Base-by-base conservation (phyloP, 37 sponge, comb jelly and placozoan genomes). In the Cladorhizidae sp. region DNA sequence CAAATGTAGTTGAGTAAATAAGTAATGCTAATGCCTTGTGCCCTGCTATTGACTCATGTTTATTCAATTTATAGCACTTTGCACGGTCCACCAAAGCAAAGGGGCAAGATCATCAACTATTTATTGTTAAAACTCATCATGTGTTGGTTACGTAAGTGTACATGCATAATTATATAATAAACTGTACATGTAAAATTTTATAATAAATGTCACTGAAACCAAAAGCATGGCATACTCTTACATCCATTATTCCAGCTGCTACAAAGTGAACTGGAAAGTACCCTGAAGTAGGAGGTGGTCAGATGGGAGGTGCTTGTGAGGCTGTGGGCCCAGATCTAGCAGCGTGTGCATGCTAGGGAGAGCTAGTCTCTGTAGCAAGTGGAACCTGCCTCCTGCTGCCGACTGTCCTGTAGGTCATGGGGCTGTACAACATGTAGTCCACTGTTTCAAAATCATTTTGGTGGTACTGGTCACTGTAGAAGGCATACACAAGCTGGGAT, bases 221-320 rank as follows among this genome's bases (percentile, higher is more conserved):
- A n/a, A n/a, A n/a, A n/a, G n/a, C n/a, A n/a, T n/a, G n/a, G n/a
- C n/a, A n/a, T n/a, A n/a, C n/a, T n/a, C n/a, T n/a, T 9, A 45
- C 49, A 28, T 28, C 61, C n/a, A n/a, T n/a, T 59, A 6, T 65
- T 32, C 45, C 45, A 36, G 67, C 21, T 28, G 25, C 26, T 36
- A 43, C 71, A 43, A 71, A 15, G 43, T 18, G 26, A 90, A 64
- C 39, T 84, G 80, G 52, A 96, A 88, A 0, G 43, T 68, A n/a
- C 87, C 88, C n/a, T 72, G 79, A 18, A 96, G 72, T 26, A 54
- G 57, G 21, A 93, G 64, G 57, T 96, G 97, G 76, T 96, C 97
- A 22, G 97, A 96, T 3, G 97, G 70, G 25, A 90, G 57, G 50
- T 43, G 56, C 20, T 57, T 37, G 54, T 96, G 95, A 32, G 97